A percentile compares a stretch with the other conserved stretches of the same genome.
phyloP scores from a whole-genome alignment of 2,113 vertebrate genomes.

The Lates calcarifer region DNA sequence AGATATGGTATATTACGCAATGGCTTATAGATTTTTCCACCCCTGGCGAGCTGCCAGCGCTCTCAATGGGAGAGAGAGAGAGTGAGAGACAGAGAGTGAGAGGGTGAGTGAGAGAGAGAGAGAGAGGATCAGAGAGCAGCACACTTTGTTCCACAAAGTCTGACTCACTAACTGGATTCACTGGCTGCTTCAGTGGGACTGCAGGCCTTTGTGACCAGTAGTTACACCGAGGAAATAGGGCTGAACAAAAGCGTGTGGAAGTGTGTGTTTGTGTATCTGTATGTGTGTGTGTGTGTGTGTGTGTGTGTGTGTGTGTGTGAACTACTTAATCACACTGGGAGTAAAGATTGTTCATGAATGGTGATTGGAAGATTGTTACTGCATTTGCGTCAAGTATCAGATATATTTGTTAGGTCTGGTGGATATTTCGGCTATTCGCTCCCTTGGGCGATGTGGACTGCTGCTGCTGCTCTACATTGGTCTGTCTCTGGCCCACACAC shows the following conservation, averaged over 20 bases:
- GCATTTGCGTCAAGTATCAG: slow-evolving; percentile 33
- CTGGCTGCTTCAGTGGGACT: slow-evolving; percentile 55
- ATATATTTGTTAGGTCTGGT: slow-evolving; percentile 38
- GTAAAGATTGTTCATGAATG: neutral
- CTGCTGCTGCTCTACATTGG: slow-evolving; percentile 43
- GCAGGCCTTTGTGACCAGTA: slow-evolving; percentile 54
- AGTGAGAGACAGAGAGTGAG: slow-evolving; percentile 22
- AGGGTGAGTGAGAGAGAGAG: slow-evolving; percentile 22
- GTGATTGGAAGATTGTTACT: neutral
- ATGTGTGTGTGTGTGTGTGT: neutral
- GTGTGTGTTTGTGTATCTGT: neutral
- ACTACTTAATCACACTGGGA: slow-evolving; percentile 15
- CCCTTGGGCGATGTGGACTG: slow-evolving; percentile 20
- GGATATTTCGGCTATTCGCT: slow-evolving; percentile 49
- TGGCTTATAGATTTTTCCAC: slow-evolving; percentile 86
- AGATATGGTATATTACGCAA: slow-evolving; percentile 86
- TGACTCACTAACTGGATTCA: slow-evolving; percentile 74
- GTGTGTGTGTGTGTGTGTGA: neutral
- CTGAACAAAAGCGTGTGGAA: slow-evolving; percentile 18
- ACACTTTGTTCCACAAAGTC: slow-evolving; percentile 82
- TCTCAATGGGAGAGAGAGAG: slow-evolving; percentile 52
- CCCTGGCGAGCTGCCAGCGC: slow-evolving; percentile 76
- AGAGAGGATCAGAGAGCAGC: slow-evolving; percentile 69
- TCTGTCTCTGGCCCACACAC: slow-evolving; percentile 24
- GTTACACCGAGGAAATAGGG: slow-evolving; percentile 41